Base-by-base conservation (phyloP, 2,113 vertebrate species). In the Rhabdomys dilectus region DNA sequence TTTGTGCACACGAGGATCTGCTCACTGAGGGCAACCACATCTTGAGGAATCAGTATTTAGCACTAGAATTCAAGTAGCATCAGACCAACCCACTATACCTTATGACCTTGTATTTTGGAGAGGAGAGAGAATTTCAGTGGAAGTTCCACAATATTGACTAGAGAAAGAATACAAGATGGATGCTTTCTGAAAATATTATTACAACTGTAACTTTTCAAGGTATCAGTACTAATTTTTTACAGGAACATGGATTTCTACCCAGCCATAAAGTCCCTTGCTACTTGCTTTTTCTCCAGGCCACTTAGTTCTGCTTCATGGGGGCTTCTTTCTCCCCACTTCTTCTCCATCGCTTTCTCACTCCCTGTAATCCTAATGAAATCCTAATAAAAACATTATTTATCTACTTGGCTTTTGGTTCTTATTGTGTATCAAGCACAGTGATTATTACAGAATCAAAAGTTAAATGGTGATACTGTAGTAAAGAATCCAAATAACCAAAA, bases 101-200 rank as follows among this genome's bases (percentile, higher is more conserved):
- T 26, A 0, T 31, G 17, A 85, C 3, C 15, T 29, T 62, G 89
- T 36, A 17, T 68, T 95, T 94, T 36, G 7, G 3, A 53, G 16
- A 2, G 1, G 76, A 87, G 64, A 90, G 53, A 87, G 19, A 91
- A 58, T 60, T 81, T 95, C 68, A 56, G 85, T 31, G 8, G 5
- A 5, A 68, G 5, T 60, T 64, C 19, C n/a, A 64, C 8, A 12
- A 75, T 73, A 81, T 62, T 91, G 42, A 95, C 78, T 70, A 89
- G n/a, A 89, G 16, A 36, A 48, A 72, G 10, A 70, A 3, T 51
- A 34, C 58, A 81, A 72, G 51, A 24, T 93, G 78, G 1, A 66
- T 89, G 68, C 85, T 97, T 97, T 91, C 87, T 91, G 76, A 94
- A 97, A 94, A 95, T 53, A 90, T 91, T 51, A 26, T 93, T 96